Evolutionary conservation across 1,140 invertebrate species (phyloP), one percentile per base, ranked within the genome.

Genomic region (Heliothis virescens): DNA sequence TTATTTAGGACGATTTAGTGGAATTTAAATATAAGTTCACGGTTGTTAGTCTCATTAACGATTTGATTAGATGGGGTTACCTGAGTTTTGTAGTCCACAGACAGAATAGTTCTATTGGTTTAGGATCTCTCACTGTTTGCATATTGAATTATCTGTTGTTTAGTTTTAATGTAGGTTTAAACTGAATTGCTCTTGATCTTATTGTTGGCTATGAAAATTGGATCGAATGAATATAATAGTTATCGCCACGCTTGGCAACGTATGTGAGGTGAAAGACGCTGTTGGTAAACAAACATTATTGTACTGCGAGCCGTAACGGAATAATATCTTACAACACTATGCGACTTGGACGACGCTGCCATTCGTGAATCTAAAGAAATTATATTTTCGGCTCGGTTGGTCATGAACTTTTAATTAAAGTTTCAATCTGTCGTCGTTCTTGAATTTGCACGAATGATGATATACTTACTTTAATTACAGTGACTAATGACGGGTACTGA

Each of bases 91-190:
- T 50, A 75, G 67, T 53, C 52, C 50, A n/a, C 26, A 57, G n/a
- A 57, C 69, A 21, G 12, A 75, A 48, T 62, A 75, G 72, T 75
- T 75, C 0, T 75, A 57, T 75, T 75, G 47, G 57, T 75, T 75
- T 75, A 75, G 57, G 72, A 75, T 41, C 72, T 18, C 26, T 60
- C 41, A 62, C 34, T 62, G 72, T 75, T 75, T 75, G n/a, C 57
- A 10, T 11, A 48, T 55, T 26, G 57, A 62, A 62, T 75, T 50
- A 75, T 34, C 55, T 26, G 48, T 75, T 62, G 72, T 75, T 62
- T 60, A 75, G 26, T 75, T 75, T 62, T 18, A 62, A 62, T 60
- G 55, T 75, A 60, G 41, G 57, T 50, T 48, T 60, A 53, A 63
- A 52, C 18, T n/a, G n/a, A 48, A 67, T 67, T 67, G 41, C n/a